Evolutionary conservation across 2,113 vertebrate genomes (phyloP), one percentile per base, ranked within the genome.

Genomic region (Microcebus jonahi): DNA sequence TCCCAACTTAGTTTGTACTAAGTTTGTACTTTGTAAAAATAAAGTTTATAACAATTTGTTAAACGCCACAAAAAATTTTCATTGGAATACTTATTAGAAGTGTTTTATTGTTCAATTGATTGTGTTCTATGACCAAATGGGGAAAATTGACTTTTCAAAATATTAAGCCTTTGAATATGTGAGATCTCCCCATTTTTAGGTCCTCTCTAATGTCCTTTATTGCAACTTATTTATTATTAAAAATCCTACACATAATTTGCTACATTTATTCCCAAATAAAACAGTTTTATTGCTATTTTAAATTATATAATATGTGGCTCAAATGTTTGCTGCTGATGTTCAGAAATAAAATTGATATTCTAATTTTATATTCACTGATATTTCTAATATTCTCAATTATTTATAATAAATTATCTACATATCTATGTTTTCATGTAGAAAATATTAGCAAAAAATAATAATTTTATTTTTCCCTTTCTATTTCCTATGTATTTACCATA

Each of bases 221-320:
- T 91, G 42, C 14, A 77, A 1, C 75, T 82, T 77, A 86, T 88
- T 96, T 36, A 84, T 53, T 84, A 6, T 14, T 36, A 80, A 92
- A 84, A 25, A 31, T 5, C 90, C 13, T 65, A 18, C 4, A 39
- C 6, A 53, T 89, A 48, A 75, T 70, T 97, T 92, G 34, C 50
- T 80, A 83, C 73, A 97, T 96, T 83, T 92, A 94, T 92, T 94
- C 34, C 39, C 84, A 89, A 82, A 59, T 91, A 92, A 94, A 96
- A 91, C 70, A 34, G 17, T 36, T 92, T 80, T 88, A 94, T 92
- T 80, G 36, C 15, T 76, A 81, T 50, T 96, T 7, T 91, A 95
- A 97, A 88, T 91, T 61, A 48, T 42, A 75, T 89, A 76, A 86
- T 87, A 7, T 79, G 27, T 89, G 75, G 6, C 79, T 86, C 85